A percentile compares a stretch with the other conserved stretches of the same genome.
phyloP scores from a whole-genome alignment of 2,888 invertebrate genomes.

The Diaphora mendica region DNA sequence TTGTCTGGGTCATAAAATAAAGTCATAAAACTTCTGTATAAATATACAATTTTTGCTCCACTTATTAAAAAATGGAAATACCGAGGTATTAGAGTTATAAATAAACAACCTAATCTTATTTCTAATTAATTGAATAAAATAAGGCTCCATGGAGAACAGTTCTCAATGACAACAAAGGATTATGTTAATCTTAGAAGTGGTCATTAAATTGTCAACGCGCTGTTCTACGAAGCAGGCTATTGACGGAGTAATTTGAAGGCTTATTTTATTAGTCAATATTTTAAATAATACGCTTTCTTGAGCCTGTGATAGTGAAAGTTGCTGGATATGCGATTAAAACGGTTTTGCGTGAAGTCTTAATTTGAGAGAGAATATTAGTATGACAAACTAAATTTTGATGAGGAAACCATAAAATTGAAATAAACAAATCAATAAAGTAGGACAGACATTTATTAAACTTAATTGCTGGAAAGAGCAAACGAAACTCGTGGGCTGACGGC shows the following conservation, averaged over 20 bases:
- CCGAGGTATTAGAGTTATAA: background rate
- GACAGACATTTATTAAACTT: slow-evolving; percentile 11
- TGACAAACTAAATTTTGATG: slow-evolving; percentile 14
- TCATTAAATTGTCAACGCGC: slow-evolving; percentile 9
- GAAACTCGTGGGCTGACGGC: slow-evolving; percentile 9
- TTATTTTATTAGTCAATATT: slow-evolving; percentile 18
- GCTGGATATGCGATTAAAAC: slow-evolving; percentile 17
- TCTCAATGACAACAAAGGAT: slow-evolving; percentile 3
- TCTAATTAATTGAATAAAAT: background rate
- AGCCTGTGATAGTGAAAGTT: slow-evolving; percentile 24
- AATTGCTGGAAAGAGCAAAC: slow-evolving; percentile 14
- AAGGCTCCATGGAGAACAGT: background rate
- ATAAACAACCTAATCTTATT: background rate
- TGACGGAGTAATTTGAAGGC: slow-evolving; percentile 13
- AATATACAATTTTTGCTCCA: background rate
- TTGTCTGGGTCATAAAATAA: background rate
- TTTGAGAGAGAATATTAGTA: slow-evolving; percentile 13
- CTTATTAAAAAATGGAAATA: background rate
- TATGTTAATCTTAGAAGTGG: slow-evolving; percentile 13
- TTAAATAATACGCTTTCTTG: slow-evolving; percentile 17
- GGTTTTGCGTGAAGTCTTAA: slow-evolving; percentile 23
- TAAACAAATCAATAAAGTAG: slow-evolving; percentile 12
- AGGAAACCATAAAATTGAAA: slow-evolving; percentile 14
- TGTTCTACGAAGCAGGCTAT: slow-evolving; percentile 7
- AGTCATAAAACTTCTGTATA: background rate